Evolutionary conservation across 1,140 invertebrate species (phyloP), one percentile per base, ranked within the genome.

Genomic region (Zaprionus inermis): DNA sequence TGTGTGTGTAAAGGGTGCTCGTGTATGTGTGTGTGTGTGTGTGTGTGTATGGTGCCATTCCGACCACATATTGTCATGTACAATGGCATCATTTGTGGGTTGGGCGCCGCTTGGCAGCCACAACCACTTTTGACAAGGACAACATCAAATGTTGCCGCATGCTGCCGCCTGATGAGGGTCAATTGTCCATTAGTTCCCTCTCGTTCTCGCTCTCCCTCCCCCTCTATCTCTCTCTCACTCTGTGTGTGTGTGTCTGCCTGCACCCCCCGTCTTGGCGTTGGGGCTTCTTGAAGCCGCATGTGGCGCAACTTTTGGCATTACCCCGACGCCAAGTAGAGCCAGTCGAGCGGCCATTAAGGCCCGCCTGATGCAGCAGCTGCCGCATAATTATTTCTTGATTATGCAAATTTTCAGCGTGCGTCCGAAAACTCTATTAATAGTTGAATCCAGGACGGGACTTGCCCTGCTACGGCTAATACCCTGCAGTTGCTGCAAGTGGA

Each of bases 371-470:
- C 58, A 18, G 56, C 80, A 83, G 78, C 84, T 88, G 84, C 24
- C 69, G 84, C 83, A 88, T 88, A 88, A 88, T 88, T 88, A 88
- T 88, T 89, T 88, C 71, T 88, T 89, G 84, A 88, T 88, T 88
- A 88, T 88, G 84, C 78, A 89, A 88, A 88, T 88, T 75, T 71
- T 16, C 55, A 54, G 55, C 59, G 56, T 36, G 30, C 36, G 52
- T 56, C 63, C 61, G 32, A 63, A 66, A 68, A 77, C 78, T 81
- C 81, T 76, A 78, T 84, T 84, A 82, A 85, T 85, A 81, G 80
- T 79, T 69, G 61, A 14, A 12, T 12, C 5, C 9, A 28, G 24
- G 18, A 20, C 18, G 16, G 44, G 44, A 49, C 18, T 49, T 12
- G 44, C 0, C n/a, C 44, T 18, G 12, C 38, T 41, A 7, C n/a